Conservation (phyloP, 2,113 vertebrate genomes). For the Macrotis lagotis region DNA sequence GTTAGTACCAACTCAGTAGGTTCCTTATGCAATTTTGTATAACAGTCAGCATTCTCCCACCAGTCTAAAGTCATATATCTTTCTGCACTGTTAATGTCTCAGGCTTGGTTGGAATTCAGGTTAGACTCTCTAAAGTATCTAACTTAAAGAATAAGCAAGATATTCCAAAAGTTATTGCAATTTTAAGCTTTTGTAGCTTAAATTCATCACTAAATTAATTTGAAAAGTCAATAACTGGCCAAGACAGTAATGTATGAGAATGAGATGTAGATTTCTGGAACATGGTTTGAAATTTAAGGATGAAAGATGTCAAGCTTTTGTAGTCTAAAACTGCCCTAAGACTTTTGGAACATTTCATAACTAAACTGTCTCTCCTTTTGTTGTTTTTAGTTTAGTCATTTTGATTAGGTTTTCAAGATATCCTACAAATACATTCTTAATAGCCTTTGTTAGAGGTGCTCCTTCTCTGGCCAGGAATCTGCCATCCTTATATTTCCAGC, state of each 20-base stretch:
- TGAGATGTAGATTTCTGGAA: background rate
- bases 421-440: background rate
- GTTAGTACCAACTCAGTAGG: background rate
- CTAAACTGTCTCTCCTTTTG: background rate
- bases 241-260: background rate
- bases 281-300: background rate
- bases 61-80: background rate
- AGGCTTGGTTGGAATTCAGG: background rate
- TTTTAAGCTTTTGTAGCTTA: background rate
- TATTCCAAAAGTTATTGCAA: background rate
- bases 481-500: background rate
- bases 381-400: background rate
- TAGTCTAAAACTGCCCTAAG: background rate
- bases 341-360: background rate
- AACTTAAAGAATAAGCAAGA: background rate
- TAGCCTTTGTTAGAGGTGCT: background rate
- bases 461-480: background rate
- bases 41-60: background rate
- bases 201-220: background rate
- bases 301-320: background rate
- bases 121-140: background rate
- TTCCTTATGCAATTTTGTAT: background rate
- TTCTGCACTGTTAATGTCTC: background rate
- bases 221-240: background rate
- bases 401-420: background rate